Evolutionary conservation across 2,113 vertebrate species (phyloP).

Genomic region (Atherinomorus stipes): DNA sequence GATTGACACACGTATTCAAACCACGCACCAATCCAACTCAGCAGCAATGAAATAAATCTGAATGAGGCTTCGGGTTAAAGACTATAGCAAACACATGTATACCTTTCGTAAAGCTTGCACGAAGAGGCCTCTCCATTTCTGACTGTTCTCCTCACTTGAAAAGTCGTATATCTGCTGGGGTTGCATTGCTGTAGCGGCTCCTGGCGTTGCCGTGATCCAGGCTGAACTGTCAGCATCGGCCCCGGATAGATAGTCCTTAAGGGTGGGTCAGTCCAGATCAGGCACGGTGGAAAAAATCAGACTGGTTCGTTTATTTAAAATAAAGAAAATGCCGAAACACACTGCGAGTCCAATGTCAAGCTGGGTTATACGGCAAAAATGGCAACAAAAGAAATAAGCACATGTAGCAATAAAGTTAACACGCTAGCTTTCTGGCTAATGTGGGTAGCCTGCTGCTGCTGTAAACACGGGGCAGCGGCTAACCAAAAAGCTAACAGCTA

Average conservation of each 20-base stretch:
- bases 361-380: neutral
- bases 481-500: constrained; percentile 67
- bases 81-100: constrained; percentile 40
- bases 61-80: neutral
- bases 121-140: constrained; percentile 97
- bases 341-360: neutral
- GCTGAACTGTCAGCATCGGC: constrained; percentile 87
- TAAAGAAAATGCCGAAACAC: constrained; percentile 28
- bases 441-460: constrained; percentile 56
- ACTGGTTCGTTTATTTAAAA: constrained; percentile 33
- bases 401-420: constrained; percentile 73
- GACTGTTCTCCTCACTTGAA: constrained; percentile 94
- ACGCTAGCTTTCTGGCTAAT: constrained; percentile 74
- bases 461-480: constrained; percentile 74
- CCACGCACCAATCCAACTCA: neutral
- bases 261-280: constrained; percentile 79
- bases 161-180: constrained; percentile 95
- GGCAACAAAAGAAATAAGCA: constrained; percentile 58
- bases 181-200: constrained; percentile 90
- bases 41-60: neutral
- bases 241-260: constrained; percentile 77
- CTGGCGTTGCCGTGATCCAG: constrained; percentile 84
- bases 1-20: neutral
- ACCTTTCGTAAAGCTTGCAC: constrained; percentile 94
- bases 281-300: constrained; percentile 60